Evolutionary conservation across 2,888 invertebrate genomes (phyloP).

Genomic region (Eutolmus rufibarbis): DNA sequence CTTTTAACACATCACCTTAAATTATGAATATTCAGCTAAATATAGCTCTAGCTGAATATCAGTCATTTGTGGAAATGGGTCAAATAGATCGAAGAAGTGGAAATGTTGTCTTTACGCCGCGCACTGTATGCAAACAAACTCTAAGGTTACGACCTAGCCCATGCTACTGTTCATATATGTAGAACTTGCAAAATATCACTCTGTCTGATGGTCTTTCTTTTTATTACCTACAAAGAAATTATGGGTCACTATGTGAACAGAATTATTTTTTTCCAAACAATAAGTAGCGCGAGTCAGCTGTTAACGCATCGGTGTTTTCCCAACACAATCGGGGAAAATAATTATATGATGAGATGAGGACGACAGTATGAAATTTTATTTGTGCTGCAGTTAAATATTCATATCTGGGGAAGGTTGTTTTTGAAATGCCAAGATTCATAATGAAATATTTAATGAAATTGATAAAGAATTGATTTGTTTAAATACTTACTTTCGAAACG

Average conservation of each 20-base stretch:
- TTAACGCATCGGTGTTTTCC: neutral
- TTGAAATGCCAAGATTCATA: neutral
- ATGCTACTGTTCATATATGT: neutral
- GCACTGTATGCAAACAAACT: neutral
- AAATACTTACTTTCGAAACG: neutral
- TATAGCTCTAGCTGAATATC: neutral
- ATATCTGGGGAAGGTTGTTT: neutral
- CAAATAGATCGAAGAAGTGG: neutral
- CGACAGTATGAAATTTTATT: neutral
- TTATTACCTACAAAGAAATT: neutral
- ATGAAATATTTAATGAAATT: neutral
- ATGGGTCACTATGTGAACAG: neutral
- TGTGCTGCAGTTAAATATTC: neutral
- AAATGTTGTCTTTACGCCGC: neutral
- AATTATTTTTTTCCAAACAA: neutral
- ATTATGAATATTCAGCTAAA: neutral
- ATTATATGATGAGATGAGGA: neutral
- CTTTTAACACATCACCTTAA: neutral
- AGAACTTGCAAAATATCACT: neutral
- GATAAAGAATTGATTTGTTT: neutral
- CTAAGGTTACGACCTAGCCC: neutral
- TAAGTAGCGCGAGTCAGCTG: neutral
- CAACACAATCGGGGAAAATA: neutral
- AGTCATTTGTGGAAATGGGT: neutral
- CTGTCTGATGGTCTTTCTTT: neutral